Base-by-base conservation (phyloP, 2,797 vertebrate genomes). In the Cetoscarus ocellatus region DNA sequence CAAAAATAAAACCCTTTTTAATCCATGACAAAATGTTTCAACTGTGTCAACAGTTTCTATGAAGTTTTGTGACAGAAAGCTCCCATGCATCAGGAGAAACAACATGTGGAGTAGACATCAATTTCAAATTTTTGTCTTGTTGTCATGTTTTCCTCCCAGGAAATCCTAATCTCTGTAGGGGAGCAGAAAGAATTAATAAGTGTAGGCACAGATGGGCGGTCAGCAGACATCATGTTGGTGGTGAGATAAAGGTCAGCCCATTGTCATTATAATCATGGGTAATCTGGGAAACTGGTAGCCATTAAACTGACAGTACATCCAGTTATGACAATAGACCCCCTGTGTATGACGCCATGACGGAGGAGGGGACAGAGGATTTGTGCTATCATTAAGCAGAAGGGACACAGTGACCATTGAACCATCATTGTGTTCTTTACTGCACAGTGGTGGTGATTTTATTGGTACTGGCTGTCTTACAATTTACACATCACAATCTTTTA, bases 241-340 rank as follows among this genome's bases (percentile, higher is more conserved):
- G 51, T 10, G 8, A 77, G 79, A 83, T 85, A 72, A 84, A 88
- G 73, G 79, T 73, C 54, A 59, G 54, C 61, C 72, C 68, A 78
- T 89, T 90, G 83, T 89, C 74, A 78, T 80, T 80, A 69, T 86
- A 77, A 88, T 91, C 73, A 73, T 84, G 50, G 79, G 47, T 89
- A 87, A 91, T 88, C 86, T 86, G 81, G 59, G 55, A 80, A 76
- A 64, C 39, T 57, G 86, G 56, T 18, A 38, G 54, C 61, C 61
- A 56, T 89, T 88, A 83, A 82, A 75, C 61, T 35, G 63, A 53
- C 60, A 51, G 61, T 44, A 59, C 63, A 58, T 53, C 62, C 71
- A 75, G 62, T 77, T 67, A 63, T 70, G 62, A 68, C 56, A 78
- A 61, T 52, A 17, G 44, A 47, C 18, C 64, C 51, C 49, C 48